A percentile compares a stretch with the other conserved stretches of the same genome.
phyloP scores from a whole-genome alignment of 35 echinoderm and acorn worm species.

The Nesometra sesokonis region DNA sequence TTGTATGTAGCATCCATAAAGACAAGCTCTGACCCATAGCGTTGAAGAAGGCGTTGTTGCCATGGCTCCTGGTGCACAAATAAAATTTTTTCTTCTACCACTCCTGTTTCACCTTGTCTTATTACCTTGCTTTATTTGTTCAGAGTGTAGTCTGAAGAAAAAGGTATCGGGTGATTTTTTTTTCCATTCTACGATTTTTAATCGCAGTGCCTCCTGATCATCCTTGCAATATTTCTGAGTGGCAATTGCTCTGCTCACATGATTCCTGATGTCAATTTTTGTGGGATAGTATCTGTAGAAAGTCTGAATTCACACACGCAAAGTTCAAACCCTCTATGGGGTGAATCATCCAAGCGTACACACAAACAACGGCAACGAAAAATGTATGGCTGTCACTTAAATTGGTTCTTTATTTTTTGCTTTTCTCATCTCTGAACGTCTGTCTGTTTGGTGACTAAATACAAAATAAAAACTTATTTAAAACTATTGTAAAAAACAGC shows the following conservation, averaged over 20 bases:
- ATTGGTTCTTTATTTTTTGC: no score
- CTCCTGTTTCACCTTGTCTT: not conserved
- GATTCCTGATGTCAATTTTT: not conserved
- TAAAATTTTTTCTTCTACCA: not conserved
- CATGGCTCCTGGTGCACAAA: constrained; percentile 19
- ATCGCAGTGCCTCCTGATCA: not conserved
- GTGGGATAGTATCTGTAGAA: not conserved
- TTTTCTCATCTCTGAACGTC: no score
- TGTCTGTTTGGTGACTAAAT: no score
- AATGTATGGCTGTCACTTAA: no score
- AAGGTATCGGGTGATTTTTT: not conserved
- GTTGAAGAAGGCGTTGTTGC: constrained; percentile 10
- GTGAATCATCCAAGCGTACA: no score
- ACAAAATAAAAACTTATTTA: no score
- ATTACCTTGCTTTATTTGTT: not conserved
- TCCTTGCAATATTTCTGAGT: not conserved
- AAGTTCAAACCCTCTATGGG: no score
- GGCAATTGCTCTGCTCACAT: not conserved
- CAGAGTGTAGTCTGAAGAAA: not conserved
- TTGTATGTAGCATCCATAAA: constrained; percentile 24
- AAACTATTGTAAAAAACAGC: no score
- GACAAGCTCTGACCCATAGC: constrained; percentile 8
- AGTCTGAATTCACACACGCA: no score
- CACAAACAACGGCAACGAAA: no score
- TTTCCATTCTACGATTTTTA: not conserved